phyloP scores from a whole-genome alignment of 2,888 invertebrate genomes.

The Volucella zonaria region DNA sequence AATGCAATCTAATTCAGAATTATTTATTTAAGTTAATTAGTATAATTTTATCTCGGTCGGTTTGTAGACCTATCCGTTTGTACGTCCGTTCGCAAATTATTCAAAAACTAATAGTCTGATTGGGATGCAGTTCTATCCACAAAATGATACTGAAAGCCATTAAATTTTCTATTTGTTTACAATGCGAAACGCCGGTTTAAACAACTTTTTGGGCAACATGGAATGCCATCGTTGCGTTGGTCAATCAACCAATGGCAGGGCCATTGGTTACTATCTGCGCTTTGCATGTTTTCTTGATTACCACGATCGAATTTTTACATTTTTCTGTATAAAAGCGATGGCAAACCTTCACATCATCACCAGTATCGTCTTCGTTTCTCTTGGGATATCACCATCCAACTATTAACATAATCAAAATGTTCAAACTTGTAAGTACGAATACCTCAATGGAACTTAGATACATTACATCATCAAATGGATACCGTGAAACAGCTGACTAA shows the following conservation, averaged over 20 bases:
- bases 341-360: slow-evolving; percentile 39
- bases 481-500: background rate
- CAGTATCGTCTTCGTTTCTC: slow-evolving; percentile 63
- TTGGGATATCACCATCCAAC: slow-evolving; percentile 44
- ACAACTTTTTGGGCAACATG: slow-evolving; percentile 32
- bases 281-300: background rate
- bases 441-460: background rate
- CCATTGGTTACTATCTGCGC: background rate
- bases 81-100: too few species aligned
- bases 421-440: slow-evolving; percentile 66
- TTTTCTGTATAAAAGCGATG: slow-evolving; percentile 60
- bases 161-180: slow-evolving; percentile 12
- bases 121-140: slow-evolving; percentile 2
- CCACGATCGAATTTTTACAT: slow-evolving; percentile 5
- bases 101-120: too few species aligned
- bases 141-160: slow-evolving; percentile 2
- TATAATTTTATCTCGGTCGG: too few species aligned
- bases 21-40: too few species aligned
- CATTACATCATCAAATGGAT: background rate
- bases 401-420: slow-evolving; percentile 51
- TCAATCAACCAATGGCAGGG: background rate
- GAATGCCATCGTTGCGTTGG: slow-evolving; percentile 28
- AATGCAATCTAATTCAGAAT: too few species aligned
- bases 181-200: slow-evolving; percentile 24
- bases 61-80: too few species aligned